phyloP scores from a whole-genome alignment of 2,888 invertebrate species.

The Drosophila picticornis region DNA sequence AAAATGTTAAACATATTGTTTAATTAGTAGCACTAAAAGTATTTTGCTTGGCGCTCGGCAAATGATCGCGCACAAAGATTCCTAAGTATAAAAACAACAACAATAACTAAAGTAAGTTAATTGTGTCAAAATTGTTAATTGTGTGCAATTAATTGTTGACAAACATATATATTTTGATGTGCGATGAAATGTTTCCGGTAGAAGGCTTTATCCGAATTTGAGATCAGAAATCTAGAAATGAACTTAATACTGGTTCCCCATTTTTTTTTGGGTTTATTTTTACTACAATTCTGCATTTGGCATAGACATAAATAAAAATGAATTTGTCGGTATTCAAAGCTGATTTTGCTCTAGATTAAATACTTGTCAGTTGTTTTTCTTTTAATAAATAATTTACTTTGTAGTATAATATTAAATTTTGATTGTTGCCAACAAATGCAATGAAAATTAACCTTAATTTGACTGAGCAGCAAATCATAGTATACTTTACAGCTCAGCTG shows the following conservation, averaged over 20 bases:
- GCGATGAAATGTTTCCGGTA: constrained; percentile 16
- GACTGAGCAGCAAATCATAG: neutral
- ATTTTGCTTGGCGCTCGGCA: constrained; percentile 34
- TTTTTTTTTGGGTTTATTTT: neutral
- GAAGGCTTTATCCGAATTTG: constrained; percentile 2
- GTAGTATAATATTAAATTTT: neutral
- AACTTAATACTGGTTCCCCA: neutral
- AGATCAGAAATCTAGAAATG: neutral
- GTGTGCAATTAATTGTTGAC: constrained; percentile 33
- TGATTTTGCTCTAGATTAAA: neutral
- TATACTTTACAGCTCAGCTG: neutral
- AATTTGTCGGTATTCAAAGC: neutral
- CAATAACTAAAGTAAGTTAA: constrained; percentile 38
- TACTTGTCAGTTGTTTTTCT: neutral
- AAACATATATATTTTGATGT: neutral
- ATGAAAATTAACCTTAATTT: neutral
- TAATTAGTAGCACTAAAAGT: constrained; percentile 27
- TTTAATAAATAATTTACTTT: neutral
- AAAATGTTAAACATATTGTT: constrained; percentile 31
- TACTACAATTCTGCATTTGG: neutral
- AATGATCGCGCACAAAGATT: constrained; percentile 29
- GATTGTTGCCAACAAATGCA: neutral
- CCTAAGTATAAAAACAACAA: neutral
- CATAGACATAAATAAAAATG: neutral
- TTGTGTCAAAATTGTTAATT: constrained; percentile 43